Evolutionary conservation across 2,797 vertebrate species (phyloP), one percentile per base, ranked within the genome.

Genomic region (Salarias fasciatus): DNA sequence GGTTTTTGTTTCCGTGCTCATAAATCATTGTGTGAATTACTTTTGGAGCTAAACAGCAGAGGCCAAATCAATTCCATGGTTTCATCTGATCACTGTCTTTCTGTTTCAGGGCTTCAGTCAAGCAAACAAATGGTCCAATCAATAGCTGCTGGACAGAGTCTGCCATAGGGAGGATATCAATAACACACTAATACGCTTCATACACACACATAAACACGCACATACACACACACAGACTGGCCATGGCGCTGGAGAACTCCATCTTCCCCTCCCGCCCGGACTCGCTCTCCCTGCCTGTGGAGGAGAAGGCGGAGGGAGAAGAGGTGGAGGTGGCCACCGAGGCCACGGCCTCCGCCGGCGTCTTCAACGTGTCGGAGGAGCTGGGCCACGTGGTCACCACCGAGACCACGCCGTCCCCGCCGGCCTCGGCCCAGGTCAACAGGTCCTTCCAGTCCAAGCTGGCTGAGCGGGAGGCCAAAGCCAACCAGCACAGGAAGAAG

Each of bases 191-290:
- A 76, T 63, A 86, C 75, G 52, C 77, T 40, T 11, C 36, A 71
- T 47, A 62, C 45, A 52, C 64, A 53, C 31, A 31, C 52, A 42
- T 38, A 35, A 45, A 9, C 49, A 51, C 45, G 52, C 52, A 29
- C 38, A 56, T 14, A 63, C 40, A 50, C 44, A 61, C 38, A 12
- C 29, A 55, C 36, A 38, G 9, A 10, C 3, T 53, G 13, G 31
- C 49, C 43, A 97, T 98, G 96, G 95, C 95, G 1, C 89, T 95
- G 75, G 95, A 97, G 84, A 93, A 94, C 80, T 90, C 93, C 0
- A 84, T 91, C 48, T 92, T 94, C 63, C 87, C 92, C 0, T 80
- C 91, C 3, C 87, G 91, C n/a, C 90, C 93, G 0, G 94, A 94
- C 69, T 86, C 93, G 42, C 90, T 93, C 5, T 88, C 92, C 0